phyloP scores from a whole-genome alignment of 2,888 invertebrate species.

The Anorthoa munda region DNA sequence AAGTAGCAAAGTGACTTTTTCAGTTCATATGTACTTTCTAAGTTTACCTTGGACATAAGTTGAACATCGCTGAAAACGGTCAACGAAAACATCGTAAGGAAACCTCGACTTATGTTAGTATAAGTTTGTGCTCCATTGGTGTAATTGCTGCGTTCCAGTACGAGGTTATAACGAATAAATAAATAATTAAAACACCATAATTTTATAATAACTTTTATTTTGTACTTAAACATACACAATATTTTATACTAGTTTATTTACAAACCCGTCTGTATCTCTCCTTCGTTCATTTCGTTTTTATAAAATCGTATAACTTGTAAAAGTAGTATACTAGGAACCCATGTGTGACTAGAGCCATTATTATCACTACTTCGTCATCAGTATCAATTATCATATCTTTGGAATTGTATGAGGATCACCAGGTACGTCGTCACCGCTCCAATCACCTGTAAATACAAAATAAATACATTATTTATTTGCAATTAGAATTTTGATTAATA shows the following conservation, averaged over 20 bases:
- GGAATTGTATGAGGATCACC: constrained; percentile 91
- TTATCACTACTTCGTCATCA: not conserved
- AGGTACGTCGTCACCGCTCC: constrained; percentile 91
- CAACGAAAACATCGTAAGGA: too few species aligned
- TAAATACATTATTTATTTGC: not conserved
- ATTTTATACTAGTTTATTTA: constrained; percentile 39
- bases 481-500: not conserved
- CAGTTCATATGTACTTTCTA: too few species aligned
- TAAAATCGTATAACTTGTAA: constrained; percentile 23
- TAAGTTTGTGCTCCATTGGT: too few species aligned
- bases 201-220: constrained; percentile 24
- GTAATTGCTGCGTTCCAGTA: too few species aligned
- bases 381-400: constrained; percentile 85
- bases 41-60: too few species aligned
- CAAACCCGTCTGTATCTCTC: constrained; percentile 13
- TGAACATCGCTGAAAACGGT: too few species aligned
- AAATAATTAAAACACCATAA: constrained; percentile 16
- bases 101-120: too few species aligned
- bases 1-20: too few species aligned
- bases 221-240: constrained; percentile 39
- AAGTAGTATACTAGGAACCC: constrained; percentile 49
- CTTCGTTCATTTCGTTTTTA: not conserved
- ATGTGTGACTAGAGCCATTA: constrained; percentile 46
- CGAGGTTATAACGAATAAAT: not conserved
- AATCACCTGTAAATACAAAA: constrained; percentile 84